Evolutionary conservation across 2,113 vertebrate genomes (phyloP).

Genomic region (Eidolon helvum): DNA sequence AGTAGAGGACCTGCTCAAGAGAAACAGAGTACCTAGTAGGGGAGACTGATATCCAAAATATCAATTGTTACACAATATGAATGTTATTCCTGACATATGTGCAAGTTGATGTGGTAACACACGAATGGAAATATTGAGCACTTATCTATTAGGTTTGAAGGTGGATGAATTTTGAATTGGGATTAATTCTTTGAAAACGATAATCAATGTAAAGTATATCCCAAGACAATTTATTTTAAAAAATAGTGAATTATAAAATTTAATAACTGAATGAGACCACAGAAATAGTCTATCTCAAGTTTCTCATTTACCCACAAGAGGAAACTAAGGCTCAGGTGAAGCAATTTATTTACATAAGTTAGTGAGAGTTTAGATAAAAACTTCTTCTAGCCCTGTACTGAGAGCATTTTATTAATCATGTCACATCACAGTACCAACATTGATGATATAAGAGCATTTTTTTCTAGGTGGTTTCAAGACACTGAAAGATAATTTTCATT

Average conservation of each 20-base stretch:
- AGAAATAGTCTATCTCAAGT: not conserved
- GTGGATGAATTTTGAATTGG: not conserved
- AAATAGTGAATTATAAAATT: not conserved
- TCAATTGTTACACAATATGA: not conserved
- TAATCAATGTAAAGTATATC: not conserved
- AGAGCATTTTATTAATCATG: not conserved
- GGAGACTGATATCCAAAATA: not conserved
- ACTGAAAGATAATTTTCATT: not conserved
- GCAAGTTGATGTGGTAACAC: not conserved
- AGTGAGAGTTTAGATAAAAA: not conserved
- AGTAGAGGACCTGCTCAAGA: not conserved
- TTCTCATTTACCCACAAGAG: not conserved
- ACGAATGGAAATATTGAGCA: not conserved
- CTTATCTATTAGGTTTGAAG: not conserved
- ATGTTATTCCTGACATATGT: not conserved
- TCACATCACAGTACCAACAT: not conserved
- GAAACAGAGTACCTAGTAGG: not conserved
- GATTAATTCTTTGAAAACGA: not conserved
- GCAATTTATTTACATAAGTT: not conserved
- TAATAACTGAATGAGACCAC: not conserved
- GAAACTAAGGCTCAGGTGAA: not conserved
- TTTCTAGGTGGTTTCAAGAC: not conserved
- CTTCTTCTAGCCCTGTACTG: not conserved
- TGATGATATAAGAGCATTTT: not conserved
- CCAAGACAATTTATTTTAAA: not conserved